phyloP scores from a whole-genome alignment of 2,113 vertebrate species.

The Clarias macrocephalus region DNA sequence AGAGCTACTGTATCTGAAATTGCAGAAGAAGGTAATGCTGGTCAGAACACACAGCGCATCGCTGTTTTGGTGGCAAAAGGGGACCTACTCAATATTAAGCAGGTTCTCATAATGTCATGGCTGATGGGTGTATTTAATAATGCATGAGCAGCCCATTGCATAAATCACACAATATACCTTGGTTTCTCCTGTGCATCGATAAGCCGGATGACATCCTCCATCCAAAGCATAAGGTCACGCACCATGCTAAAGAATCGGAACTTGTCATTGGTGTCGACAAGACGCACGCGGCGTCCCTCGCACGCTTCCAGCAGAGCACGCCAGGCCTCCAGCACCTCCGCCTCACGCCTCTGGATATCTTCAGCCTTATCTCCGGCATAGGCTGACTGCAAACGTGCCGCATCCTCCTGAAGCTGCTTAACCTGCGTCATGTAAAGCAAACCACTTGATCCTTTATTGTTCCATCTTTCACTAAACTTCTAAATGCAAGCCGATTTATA shows the following conservation, averaged over 20 bases:
- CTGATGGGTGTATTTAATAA: too few relatives aligned
- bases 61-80: too few relatives aligned
- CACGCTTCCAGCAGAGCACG: constrained; percentile 86
- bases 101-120: too few relatives aligned
- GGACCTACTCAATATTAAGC: too few relatives aligned
- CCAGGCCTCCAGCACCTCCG: constrained; percentile 92
- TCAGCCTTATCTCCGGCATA: constrained; percentile 97
- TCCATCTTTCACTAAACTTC: not conserved
- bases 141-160: not conserved
- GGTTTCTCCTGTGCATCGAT: constrained; percentile 96
- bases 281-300: constrained; percentile 82
- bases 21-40: too few relatives aligned
- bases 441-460: not conserved
- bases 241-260: constrained; percentile 98
- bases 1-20: too few relatives aligned
- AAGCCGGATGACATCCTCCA: constrained; percentile 95
- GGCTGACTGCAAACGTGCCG: constrained; percentile 91
- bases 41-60: too few relatives aligned
- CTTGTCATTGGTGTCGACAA: constrained; percentile 92
- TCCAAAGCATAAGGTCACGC: constrained; percentile 96
- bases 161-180: constrained; percentile 58
- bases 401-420: constrained; percentile 94
- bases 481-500: not conserved
- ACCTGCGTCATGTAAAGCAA: constrained; percentile 71
- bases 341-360: constrained; percentile 93